Base-by-base conservation (phyloP, 2,113 vertebrate genomes). In the Pycnonotus jocosus region DNA sequence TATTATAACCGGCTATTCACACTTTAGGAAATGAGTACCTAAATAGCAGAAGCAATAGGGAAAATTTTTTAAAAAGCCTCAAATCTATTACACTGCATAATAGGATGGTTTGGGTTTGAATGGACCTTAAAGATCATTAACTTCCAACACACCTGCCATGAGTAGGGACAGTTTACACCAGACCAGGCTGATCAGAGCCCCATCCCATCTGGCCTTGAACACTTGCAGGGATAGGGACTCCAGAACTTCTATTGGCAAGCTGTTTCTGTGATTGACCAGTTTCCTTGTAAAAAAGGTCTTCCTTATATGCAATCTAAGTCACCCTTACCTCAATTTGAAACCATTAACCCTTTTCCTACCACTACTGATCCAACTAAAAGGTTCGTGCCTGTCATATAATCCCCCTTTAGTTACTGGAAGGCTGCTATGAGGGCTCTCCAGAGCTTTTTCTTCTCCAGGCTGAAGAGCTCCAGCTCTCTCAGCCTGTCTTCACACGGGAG, bases 51-150 rank as follows among this genome's bases (percentile, higher is more conserved):
- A 92, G 8, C 0, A 11, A 37, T n/a, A 85, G 18, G 4, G 9
- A 3, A 76, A 81, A 35, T 16, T 21, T 3, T 23, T 4, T 74
- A 65, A 42, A 53, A 40, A 19, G 0, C 2, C 1, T 3, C 12
- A 53, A 70, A 19, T 28, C 8, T 48, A 5, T 69, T 62, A 70
- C 18, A 48, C 37, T 24, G 15, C 3, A 19, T 21, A 61, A 53
- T 37, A 28, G 3, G 48, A 42, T 28, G 7, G 3, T 48, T 48
- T 82, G 18, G 4, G 3, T 76, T 76, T 14, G 10, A 83, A 33
- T 0, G 0, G 7, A 45, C 9, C 8, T 38, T 45, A 51, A 58
- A 66, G 10, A 25, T 66, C 37, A 58, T 24, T 23, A 30, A 8
- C 16, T 24, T 51, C 27, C 28, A 58, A 33, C 1, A 1, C 4